These are phyloP conservation scores for Chromobotia macracanthus DNA, from an alignment of 2,797 vertebrate genomes.

Conservation along the genomic window DNA sequence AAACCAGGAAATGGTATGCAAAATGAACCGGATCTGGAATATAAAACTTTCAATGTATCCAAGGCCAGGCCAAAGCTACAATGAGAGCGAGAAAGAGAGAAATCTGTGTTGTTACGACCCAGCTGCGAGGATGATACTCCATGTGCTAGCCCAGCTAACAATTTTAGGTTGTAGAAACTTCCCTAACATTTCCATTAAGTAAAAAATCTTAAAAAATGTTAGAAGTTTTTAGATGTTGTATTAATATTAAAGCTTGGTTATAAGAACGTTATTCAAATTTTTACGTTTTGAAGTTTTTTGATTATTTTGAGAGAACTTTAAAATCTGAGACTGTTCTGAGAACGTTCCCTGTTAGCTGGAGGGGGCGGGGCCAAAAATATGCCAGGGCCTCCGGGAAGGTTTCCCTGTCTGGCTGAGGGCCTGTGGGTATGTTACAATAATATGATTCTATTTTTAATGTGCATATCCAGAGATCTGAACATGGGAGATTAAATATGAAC, in stretches of 20 bases:
- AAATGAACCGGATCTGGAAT: no score
- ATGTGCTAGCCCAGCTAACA: no score
- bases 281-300: no score
- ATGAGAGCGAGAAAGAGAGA: slow-evolving; percentile 18
- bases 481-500: slow-evolving; percentile 43
- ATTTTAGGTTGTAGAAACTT: no score
- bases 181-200: no score
- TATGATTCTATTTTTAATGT: slow-evolving; percentile 46
- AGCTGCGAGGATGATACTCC: slow-evolving; percentile 28
- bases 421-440: slow-evolving; percentile 21
- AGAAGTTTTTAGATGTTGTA: no score
- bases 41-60: slow-evolving; percentile 20
- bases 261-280: no score
- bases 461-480: slow-evolving; percentile 30
- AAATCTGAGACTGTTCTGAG: no score
- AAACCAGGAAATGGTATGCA: slow-evolving; percentile 36
- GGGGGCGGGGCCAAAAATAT: slow-evolving; percentile 39
- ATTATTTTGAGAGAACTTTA: no score
- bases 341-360: no score
- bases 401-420: slow-evolving; percentile 39
- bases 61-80: neutral
- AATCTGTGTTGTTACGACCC: slow-evolving; percentile 7
- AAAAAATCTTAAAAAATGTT: no score
- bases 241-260: no score
- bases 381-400: slow-evolving; percentile 29